phyloP scores from a whole-genome alignment of 2,888 invertebrate species.

The Amphiduros pacificus region DNA sequence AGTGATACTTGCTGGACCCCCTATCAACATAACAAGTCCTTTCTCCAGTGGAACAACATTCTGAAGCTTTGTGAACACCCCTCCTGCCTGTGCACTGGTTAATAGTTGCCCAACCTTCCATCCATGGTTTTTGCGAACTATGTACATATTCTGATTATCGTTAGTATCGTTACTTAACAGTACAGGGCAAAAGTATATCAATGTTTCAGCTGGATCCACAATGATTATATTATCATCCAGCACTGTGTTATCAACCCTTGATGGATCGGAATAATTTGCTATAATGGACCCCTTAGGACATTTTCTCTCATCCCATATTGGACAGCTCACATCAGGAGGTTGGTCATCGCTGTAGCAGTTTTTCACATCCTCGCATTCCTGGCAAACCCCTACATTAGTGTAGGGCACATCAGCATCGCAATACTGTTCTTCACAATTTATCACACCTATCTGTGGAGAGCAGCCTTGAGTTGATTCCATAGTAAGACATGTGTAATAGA shows the following conservation, averaged over 20 bases:
- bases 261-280: not conserved
- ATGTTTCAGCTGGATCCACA: not conserved
- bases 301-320: not conserved
- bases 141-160: not conserved
- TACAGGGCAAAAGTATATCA: not conserved
- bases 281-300: not conserved
- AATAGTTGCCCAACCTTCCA: not conserved
- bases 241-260: not conserved
- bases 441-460: not conserved
- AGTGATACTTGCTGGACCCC: not conserved
- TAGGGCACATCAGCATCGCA: not conserved
- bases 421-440: not conserved
- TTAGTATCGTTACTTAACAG: not conserved
- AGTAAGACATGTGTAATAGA: not conserved
- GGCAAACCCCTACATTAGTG: not conserved
- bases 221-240: not conserved
- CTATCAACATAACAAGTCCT: not conserved
- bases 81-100: not conserved
- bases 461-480: not conserved
- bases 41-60: not conserved
- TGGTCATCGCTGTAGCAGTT: not conserved
- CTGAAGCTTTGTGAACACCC: not conserved
- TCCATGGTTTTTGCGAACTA: not conserved
- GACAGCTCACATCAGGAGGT: not conserved
- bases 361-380: not conserved